Evolutionary conservation across 2,888 invertebrate species (phyloP).

Genomic region (Chydorus sphaericus): DNA sequence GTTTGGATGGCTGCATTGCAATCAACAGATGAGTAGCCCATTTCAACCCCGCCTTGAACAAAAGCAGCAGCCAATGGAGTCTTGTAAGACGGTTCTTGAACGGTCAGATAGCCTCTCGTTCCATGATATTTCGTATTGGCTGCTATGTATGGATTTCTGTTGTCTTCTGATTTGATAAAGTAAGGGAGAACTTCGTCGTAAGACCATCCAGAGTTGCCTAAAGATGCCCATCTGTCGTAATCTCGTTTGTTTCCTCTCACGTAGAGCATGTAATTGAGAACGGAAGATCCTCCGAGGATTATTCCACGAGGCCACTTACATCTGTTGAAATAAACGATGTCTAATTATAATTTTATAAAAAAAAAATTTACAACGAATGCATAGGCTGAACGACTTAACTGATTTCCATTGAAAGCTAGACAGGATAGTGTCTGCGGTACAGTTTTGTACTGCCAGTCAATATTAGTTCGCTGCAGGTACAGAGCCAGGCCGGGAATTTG

Average conservation of each 20-base stretch:
- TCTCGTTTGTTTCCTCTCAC: constrained; percentile 73
- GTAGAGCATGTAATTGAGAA: constrained; percentile 84
- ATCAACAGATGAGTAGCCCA: constrained; percentile 21
- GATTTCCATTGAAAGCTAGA: constrained; percentile 27
- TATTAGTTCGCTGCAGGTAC: constrained; percentile 50
- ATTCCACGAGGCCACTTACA: constrained; percentile 6
- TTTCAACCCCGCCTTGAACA: constrained; percentile 23
- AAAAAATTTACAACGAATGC: no score
- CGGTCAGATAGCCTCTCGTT: constrained; percentile 64
- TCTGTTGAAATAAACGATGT: no score
- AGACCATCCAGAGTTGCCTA: constrained; percentile 76
- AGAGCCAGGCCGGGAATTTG: constrained; percentile 58
- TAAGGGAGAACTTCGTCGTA: constrained; percentile 67
- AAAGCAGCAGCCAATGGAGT: constrained; percentile 26
- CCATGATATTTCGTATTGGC: constrained; percentile 64
- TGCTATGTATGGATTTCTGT: constrained; percentile 74
- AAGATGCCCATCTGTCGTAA: constrained; percentile 69
- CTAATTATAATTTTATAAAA: no score
- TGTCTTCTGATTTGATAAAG: constrained; percentile 76
- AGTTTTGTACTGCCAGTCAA: constrained; percentile 55
- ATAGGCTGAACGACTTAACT: background rate
- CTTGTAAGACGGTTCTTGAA: constrained; percentile 58
- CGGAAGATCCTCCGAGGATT: constrained; percentile 59
- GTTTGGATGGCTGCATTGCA: constrained; percentile 14
- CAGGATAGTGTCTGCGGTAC: constrained; percentile 48